Conservation (phyloP, 2,113 vertebrate genomes). For the Ceyx cyanopectus region DNA sequence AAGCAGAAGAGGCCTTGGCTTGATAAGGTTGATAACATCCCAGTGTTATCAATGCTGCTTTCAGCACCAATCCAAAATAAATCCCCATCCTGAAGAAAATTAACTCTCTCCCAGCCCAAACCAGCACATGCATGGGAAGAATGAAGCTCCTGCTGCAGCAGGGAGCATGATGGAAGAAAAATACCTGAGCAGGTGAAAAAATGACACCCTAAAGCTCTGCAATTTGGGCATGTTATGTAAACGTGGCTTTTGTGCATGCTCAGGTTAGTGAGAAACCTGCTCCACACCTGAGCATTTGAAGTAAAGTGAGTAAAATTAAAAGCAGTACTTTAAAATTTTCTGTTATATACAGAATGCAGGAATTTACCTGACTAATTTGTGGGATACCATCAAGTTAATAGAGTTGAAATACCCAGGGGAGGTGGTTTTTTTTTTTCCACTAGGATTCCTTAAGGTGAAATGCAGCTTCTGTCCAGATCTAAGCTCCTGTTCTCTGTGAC, state of each 20-base stretch:
- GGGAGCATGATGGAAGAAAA: background rate
- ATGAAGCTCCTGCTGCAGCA: background rate
- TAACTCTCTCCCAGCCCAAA: background rate
- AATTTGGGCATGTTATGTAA: background rate
- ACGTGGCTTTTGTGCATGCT: background rate
- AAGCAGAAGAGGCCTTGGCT: no score
- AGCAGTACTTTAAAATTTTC: background rate
- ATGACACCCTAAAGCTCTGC: background rate
- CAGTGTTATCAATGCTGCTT: no score
- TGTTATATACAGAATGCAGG: background rate
- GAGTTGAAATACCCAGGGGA: background rate
- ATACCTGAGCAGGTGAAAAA: background rate
- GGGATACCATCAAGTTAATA: background rate
- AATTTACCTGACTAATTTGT: constrained; percentile 36
- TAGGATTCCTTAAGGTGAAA: background rate
- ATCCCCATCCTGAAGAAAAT: background rate
- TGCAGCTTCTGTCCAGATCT: background rate
- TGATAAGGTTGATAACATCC: no score
- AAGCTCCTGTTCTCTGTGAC: background rate
- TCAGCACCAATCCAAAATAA: background rate
- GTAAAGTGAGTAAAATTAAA: background rate
- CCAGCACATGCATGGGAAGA: background rate
- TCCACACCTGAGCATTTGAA: background rate
- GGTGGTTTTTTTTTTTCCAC: background rate
- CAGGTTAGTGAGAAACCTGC: background rate